A percentile compares a stretch with the other conserved stretches of the same genome.
These are phyloP conservation scores for Zapus hudsonius DNA, from an alignment of 2,113 vertebrate species.

Conservation along the genomic window DNA sequence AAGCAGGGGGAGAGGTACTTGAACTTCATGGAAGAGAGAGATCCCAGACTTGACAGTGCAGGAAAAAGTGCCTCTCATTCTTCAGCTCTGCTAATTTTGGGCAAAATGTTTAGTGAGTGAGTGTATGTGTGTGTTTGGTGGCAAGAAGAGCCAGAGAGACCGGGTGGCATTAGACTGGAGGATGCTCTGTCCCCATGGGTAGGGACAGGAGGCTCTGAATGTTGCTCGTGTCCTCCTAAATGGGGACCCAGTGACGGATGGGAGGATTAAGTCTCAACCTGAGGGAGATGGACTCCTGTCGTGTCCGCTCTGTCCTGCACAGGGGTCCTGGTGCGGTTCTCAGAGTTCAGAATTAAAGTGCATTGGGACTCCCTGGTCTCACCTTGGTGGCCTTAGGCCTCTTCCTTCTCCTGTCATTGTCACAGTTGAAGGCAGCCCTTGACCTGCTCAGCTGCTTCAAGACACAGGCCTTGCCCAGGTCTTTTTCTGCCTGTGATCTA, in stretches of 20 bases:
- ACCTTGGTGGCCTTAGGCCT: too few relatives aligned
- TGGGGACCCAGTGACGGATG: background rate
- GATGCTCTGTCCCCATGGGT: background rate
- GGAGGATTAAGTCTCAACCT: background rate
- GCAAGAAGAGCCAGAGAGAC: background rate
- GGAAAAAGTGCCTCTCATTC: background rate
- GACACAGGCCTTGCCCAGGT: background rate
- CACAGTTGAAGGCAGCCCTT: background rate
- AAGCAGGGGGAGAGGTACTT: background rate
- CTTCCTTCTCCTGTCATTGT: background rate
- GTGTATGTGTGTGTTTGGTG: too few relatives aligned
- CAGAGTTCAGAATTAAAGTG: background rate
- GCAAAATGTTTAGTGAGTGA: background rate
- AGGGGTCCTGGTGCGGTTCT: background rate
- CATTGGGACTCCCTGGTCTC: background rate
- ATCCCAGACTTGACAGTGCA: background rate
- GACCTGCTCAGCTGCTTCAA: background rate
- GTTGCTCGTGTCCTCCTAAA: background rate
- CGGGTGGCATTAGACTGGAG: background rate
- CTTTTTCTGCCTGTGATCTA: background rate
- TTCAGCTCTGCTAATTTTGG: constrained; percentile 18
- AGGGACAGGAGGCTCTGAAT: background rate
- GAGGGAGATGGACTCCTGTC: too few relatives aligned
- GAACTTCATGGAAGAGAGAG: background rate
- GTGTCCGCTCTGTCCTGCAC: background rate